Percentiles rank a stretch among this genome's conserved stretches.
phyloP scores from a whole-genome alignment of 2,797 vertebrate species.

The Pristis pectinata region DNA sequence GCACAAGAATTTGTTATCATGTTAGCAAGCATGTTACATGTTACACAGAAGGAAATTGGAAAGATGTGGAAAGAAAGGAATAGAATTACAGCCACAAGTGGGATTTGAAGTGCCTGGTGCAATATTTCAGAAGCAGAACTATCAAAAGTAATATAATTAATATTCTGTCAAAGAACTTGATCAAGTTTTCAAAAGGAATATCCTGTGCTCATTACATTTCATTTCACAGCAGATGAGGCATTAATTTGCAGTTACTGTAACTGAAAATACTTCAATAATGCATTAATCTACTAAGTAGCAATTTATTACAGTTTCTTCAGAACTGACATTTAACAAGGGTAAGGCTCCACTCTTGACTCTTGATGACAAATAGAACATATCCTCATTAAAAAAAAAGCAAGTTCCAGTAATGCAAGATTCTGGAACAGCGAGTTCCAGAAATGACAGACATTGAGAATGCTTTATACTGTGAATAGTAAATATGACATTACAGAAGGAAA shows the following conservation, averaged over 20 bases:
- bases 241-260: constrained; percentile 34
- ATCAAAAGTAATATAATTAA: constrained; percentile 10
- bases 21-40: neutral
- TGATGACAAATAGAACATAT: neutral
- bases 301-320: constrained; percentile 23
- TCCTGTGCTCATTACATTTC: constrained; percentile 35
- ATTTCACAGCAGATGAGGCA: constrained; percentile 28
- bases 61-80: constrained; percentile 2
- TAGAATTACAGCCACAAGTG: neutral
- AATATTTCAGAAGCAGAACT: neutral
- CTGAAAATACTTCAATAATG: constrained; percentile 35
- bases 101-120: neutral
- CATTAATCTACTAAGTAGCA: constrained; percentile 32
- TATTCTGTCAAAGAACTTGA: constrained; percentile 25
- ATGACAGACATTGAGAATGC: neutral
- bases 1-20: neutral
- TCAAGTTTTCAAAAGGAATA: constrained; percentile 36
- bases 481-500: no score
- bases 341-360: neutral
- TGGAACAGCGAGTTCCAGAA: neutral
- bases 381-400: neutral
- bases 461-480: no score
- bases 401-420: neutral
- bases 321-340: constrained; percentile 14
- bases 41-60: neutral